Evolutionary conservation across 2,888 invertebrate genomes (phyloP).

Genomic region (Lithophane ornitopus): DNA sequence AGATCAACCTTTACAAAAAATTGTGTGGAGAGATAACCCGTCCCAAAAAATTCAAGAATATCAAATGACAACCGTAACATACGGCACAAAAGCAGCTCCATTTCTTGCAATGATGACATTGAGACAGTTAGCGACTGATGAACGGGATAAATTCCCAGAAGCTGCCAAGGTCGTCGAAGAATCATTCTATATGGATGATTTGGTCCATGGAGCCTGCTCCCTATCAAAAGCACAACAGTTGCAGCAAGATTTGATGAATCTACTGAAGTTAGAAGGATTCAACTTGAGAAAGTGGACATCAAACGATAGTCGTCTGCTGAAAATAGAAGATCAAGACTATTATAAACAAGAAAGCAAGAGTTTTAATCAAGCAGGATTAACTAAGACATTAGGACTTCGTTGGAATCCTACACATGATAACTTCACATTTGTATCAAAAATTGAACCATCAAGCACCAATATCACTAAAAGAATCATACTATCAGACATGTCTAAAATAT

Average conservation of each 20-base stretch:
- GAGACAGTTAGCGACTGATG: not conserved
- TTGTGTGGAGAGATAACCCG: slow-evolving; percentile 11
- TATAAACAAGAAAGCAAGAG: no score
- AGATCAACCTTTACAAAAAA: slow-evolving; percentile 18
- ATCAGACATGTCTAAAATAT: slow-evolving; percentile 40
- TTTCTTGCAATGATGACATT: not conserved
- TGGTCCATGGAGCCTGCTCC: not conserved
- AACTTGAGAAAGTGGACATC: slow-evolving; percentile 13
- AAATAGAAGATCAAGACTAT: no score
- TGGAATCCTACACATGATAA: not conserved
- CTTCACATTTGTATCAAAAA: not conserved
- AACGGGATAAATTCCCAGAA: not conserved
- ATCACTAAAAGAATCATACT: slow-evolving; percentile 7
- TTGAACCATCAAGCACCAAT: not conserved
- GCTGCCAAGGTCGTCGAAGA: not conserved
- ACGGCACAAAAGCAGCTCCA: not conserved
- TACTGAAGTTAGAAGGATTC: slow-evolving; percentile 8
- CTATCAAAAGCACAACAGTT: not conserved
- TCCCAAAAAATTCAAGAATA: not conserved
- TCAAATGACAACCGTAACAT: not conserved
- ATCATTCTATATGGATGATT: not conserved
- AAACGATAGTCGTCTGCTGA: not conserved
- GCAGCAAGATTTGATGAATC: slow-evolving; percentile 9
- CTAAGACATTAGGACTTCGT: no score
- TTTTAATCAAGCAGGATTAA: no score